phyloP scores from a whole-genome alignment of 2,113 vertebrate species.

The Oncorhynchus masou region DNA sequence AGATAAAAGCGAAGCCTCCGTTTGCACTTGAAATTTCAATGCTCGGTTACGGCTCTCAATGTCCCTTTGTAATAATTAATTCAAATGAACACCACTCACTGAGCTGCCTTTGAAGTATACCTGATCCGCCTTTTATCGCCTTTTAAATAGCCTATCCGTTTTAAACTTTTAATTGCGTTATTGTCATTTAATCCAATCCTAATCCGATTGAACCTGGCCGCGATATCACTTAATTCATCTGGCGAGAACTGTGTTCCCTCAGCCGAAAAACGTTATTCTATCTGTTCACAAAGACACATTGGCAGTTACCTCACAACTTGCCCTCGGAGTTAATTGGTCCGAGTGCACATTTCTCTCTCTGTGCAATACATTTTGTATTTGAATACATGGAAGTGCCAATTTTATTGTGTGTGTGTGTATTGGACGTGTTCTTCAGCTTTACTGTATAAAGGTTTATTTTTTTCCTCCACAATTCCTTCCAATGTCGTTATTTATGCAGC shows the following conservation, averaged over 20 bases:
- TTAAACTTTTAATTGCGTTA: slow-evolving; percentile 73
- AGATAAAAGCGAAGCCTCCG: too few species aligned
- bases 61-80: too few species aligned
- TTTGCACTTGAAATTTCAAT: too few species aligned
- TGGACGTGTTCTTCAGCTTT: neutral
- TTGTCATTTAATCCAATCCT: slow-evolving; percentile 56
- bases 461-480: neutral
- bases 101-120: too few species aligned
- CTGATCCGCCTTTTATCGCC: slow-evolving; percentile 44
- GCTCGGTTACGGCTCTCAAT: slow-evolving; percentile 7
- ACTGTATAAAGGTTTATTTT: neutral
- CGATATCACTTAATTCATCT: slow-evolving; percentile 58
- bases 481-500: slow-evolving; percentile 33
- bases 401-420: neutral
- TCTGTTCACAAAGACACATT: neutral
- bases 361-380: neutral
- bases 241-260: slow-evolving; percentile 49
- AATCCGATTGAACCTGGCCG: slow-evolving; percentile 61
- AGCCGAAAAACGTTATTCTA: slow-evolving; percentile 20
- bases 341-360: neutral
- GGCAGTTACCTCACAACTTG: neutral
- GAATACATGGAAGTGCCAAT: neutral
- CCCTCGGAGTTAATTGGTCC: neutral
- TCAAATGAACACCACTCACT: too few species aligned
- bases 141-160: slow-evolving; percentile 53